A percentile compares a stretch with the other conserved stretches of the same genome.
phyloP scores from a whole-genome alignment of 2,888 invertebrate genomes.

The Pterostichus madidus region DNA sequence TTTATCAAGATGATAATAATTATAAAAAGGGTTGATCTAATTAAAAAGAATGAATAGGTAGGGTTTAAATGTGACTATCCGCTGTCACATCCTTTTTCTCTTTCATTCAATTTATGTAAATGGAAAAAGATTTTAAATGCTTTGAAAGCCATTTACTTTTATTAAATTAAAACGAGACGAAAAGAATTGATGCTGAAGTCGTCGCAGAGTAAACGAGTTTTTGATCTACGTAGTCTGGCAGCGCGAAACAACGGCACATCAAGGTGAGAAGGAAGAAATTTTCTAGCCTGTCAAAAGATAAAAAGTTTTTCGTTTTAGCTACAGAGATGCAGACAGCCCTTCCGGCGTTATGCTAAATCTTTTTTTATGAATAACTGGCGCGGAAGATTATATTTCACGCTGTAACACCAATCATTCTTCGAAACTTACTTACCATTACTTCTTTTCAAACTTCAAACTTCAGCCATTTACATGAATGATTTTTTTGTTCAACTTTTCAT shows the following conservation, averaged over 20 bases:
- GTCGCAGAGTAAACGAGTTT: conserved; percentile 40
- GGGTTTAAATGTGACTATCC: conserved; percentile 1
- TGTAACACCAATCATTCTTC: no score
- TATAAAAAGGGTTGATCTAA: conserved; percentile 29
- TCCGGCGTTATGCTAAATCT: conserved; percentile 16
- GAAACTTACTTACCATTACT: no score
- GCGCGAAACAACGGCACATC: conserved; percentile 10
- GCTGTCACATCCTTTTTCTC: not conserved
- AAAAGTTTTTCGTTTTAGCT: conserved; percentile 49
- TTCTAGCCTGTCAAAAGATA: conserved; percentile 2
- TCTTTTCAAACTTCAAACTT: no score
- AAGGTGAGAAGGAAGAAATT: conserved; percentile 8
- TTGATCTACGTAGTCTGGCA: conserved; percentile 12
- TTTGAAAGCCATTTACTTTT: conserved; percentile 56
- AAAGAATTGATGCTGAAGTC: conserved; percentile 41
- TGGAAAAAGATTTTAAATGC: conserved; percentile 57
- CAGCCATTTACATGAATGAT: no score
- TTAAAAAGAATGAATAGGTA: conserved; percentile 38
- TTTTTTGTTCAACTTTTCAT: no score
- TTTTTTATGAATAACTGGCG: conserved; percentile 8
- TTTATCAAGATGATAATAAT: not conserved
- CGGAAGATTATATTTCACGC: conserved; percentile 1
- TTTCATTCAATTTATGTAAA: conserved; percentile 46
- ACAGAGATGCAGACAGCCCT: conserved; percentile 1
- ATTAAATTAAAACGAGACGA: conserved; percentile 52